Percentiles rank a stretch among this genome's conserved stretches.
Evolutionary conservation across 2,113 vertebrate species (phyloP).

Genomic region (Tupaia chinensis): DNA sequence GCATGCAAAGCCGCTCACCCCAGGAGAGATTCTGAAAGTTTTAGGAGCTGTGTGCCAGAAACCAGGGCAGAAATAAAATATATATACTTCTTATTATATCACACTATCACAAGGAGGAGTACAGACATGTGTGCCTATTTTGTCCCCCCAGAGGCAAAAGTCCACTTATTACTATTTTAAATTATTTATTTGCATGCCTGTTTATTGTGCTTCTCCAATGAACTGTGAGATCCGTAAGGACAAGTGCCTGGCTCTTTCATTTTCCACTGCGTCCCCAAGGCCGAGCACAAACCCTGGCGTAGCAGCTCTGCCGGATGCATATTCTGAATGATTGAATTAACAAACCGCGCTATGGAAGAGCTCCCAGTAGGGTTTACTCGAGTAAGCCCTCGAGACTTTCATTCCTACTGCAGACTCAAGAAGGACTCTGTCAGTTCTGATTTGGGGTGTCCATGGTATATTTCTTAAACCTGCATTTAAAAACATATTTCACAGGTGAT

Average conservation of each 20-base stretch:
- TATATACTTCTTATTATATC: no score
- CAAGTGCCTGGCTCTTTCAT: not conserved
- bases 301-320: no score
- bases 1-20: no score
- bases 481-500: not conserved
- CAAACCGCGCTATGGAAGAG: not conserved
- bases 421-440: not conserved
- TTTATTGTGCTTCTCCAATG: not conserved
- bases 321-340: not conserved
- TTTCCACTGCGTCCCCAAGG: not conserved
- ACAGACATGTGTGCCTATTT: not conserved
- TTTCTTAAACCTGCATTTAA: not conserved
- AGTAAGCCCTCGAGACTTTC: not conserved
- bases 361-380: not conserved
- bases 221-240: not conserved
- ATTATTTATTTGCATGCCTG: not conserved
- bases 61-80: no score
- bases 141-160: not conserved
- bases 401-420: not conserved
- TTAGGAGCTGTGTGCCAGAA: no score
- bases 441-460: not conserved
- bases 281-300: not conserved
- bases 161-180: not conserved
- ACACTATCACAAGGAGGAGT: not conserved
- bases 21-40: no score